phyloP scores from a whole-genome alignment of 2,113 vertebrate genomes.

The Alexandromys fortis region DNA sequence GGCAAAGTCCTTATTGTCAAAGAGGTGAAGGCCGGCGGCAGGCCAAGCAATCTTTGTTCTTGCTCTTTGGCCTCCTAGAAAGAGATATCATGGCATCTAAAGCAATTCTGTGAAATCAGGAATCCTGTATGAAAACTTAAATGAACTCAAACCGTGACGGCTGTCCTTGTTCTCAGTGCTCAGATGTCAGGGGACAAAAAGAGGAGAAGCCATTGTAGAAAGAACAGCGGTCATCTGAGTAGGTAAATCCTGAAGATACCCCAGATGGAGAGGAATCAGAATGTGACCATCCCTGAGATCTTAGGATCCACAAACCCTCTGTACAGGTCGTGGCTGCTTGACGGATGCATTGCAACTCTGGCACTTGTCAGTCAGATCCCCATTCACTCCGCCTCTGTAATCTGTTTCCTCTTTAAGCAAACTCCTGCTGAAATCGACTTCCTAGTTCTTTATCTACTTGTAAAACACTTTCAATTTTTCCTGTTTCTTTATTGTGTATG shows the following conservation, averaged over 20 bases:
- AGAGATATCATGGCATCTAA: neutral
- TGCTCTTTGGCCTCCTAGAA: neutral
- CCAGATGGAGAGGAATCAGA: neutral
- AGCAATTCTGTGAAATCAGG: neutral
- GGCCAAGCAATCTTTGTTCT: too few species aligned
- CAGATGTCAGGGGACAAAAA: neutral
- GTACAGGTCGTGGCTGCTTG: neutral
- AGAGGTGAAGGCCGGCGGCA: neutral
- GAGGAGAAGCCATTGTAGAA: neutral
- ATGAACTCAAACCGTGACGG: neutral
- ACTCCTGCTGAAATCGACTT: neutral
- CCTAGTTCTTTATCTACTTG: neutral
- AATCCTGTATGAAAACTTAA: neutral
- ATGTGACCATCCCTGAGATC: neutral
- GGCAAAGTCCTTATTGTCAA: neutral
- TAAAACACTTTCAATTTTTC: neutral
- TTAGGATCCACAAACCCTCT: neutral
- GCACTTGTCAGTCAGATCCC: neutral
- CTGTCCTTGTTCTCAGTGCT: neutral
- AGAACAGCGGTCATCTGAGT: neutral
- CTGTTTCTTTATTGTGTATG: neutral
- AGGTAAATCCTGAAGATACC: neutral
- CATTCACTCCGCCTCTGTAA: neutral
- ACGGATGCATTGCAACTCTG: neutral
- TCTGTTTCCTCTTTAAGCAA: neutral